Base-by-base conservation (phyloP, 2,113 vertebrate species). In the Xyliphius kryptos region DNA sequence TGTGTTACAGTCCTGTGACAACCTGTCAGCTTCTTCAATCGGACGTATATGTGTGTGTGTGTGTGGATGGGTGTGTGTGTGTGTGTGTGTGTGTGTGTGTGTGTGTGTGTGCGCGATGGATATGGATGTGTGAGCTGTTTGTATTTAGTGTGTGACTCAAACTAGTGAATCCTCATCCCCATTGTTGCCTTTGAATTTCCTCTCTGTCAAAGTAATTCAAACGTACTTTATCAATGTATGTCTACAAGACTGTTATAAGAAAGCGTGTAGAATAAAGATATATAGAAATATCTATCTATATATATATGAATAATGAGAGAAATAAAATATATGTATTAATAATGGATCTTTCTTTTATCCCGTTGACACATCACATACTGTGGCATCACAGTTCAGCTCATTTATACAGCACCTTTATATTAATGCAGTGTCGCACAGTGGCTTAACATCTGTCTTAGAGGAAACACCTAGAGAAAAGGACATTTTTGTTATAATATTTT, bases 201-300 rank as follows among this genome's bases (percentile, higher is more conserved):
- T 61, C 66, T 80, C 67, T 73, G 50, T 77, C 69, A 69, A 83
- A 81, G 74, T 79, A 80, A 63, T 56, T 69, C 61, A 80, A 74
- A 79, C 46, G 57, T 76, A 78, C 76, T 73, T 78, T 78, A 82
- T 81, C 69, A 78, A 70, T 86, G 79, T 86, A 79, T 75, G 82
- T 87, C 76, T 61, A 69, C 72, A 77, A 82, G 76, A 82, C 76
- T 82, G 79, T 86, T 79, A 77, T 73, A 69, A 82, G 70, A 83
- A 85, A 76, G 69, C 67, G 69, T 87, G 86, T 84, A 85, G 74
- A 80, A 79, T 76, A 79, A 84, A 82, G 32, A 79, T 79, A 75
- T 73, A 32, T 41, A 41, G 9, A 41, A 12, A 85, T 82, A 80
- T 77, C 40, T 73, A 80, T 73, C 38, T 73, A 80, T 73, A 78